Evolutionary conservation across 1,140 invertebrate species (phyloP), one percentile per base, ranked within the genome.

Genomic region (Copidosoma floridanum): DNA sequence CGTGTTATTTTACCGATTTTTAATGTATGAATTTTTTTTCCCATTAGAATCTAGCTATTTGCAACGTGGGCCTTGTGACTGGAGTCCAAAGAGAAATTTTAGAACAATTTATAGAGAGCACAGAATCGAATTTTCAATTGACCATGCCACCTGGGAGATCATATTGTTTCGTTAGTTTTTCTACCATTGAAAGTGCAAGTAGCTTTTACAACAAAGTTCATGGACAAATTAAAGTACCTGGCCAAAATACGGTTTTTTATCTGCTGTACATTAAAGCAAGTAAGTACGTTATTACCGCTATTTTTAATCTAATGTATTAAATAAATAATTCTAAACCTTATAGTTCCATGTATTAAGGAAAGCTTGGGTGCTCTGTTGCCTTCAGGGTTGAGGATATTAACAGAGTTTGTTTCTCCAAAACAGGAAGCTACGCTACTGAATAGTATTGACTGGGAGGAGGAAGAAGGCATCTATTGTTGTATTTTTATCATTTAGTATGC

Each of bases 11-110:
- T 26, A 35, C 41, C 27, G 55, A 14, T 38, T 6, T 52, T 55
- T n/a, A 52, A 48, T 16, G 20, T 53, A 52, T n/a, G 23, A 0
- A 50, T 20, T 20, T 67, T 73, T 67, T 57, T n/a, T n/a, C n/a
- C 29, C 78, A 76, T 27, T 61, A 87, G 85, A 77, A 78, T 65
- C 11, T 89, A 32, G 81, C 85, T 63, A 81, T 92, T 16, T 87
- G 86, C 62, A 94, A 94, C 82, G 87, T 85, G 14, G 92, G 92
- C 20, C 77, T 93, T 26, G 85, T 85, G 10, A 90, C 87, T 73
- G 88, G 88, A 48, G 77, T 91, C 20, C 80, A 83, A 11, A 82
- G 86, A 68, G 85, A 88, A 72, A 75, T 79, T 24, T 65, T 94
- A 1, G 69, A 86, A 7, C 66, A 81, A 29, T 83, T 60, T 84